Conservation (phyloP, 23 tunicate genomes). For the Phallusia fumigata region DNA sequence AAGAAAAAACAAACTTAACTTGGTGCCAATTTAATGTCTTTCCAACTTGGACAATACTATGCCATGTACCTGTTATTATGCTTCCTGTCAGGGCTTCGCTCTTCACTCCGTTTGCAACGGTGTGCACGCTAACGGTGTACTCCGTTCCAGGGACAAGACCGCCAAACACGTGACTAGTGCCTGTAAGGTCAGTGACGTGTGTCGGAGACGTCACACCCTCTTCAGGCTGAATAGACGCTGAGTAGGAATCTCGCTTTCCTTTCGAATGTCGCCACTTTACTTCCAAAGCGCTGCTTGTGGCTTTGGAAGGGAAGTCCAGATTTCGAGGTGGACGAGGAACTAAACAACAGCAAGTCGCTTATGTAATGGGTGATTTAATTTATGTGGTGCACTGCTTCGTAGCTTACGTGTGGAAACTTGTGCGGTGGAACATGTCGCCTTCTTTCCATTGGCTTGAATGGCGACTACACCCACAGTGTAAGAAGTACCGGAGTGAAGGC, state of each 20-base stretch:
- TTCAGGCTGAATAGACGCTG: constrained; percentile 33
- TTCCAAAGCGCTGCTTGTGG: constrained; percentile 32
- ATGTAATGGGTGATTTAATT: too few relatives aligned
- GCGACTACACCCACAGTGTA: constrained; percentile 69
- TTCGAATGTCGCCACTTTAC: constrained; percentile 61
- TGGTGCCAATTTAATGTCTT: too few relatives aligned
- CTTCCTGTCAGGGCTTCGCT: constrained; percentile 54
- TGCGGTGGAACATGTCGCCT: constrained; percentile 53
- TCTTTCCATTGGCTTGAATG: constrained; percentile 20
- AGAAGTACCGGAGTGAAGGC: constrained; percentile 50
- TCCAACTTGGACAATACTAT: not conserved
- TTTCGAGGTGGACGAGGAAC: constrained; percentile 74
- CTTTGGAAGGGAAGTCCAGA: constrained; percentile 26
- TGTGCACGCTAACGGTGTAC: constrained; percentile 48
- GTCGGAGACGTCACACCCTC: constrained; percentile 48
- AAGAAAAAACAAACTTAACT: too few relatives aligned
- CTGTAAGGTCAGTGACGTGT: constrained; percentile 15
- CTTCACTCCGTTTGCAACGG: constrained; percentile 49
- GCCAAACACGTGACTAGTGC: constrained; percentile 30
- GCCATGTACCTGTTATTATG: constrained; percentile 45
- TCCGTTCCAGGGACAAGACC: constrained; percentile 65
- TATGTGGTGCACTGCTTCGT: not conserved
- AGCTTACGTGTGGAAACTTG: constrained; percentile 57
- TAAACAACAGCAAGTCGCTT: too few relatives aligned
- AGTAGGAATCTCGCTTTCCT: constrained; percentile 58